Conservation (phyloP, 2,113 vertebrate species). For the Sylvia atricapilla region DNA sequence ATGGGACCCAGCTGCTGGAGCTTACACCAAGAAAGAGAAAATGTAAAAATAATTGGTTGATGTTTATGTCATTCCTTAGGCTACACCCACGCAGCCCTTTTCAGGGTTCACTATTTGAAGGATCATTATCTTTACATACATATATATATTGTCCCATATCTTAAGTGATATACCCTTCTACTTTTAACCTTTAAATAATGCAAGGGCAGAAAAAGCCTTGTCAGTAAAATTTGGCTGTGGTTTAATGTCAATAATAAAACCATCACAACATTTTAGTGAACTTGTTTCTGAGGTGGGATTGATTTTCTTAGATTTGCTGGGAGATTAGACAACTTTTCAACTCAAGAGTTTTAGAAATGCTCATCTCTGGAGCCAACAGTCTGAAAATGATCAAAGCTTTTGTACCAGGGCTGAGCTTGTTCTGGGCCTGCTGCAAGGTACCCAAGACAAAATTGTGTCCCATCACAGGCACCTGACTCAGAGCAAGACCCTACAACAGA, state of each 20-base stretch:
- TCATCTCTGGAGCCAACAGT: not conserved
- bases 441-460: not conserved
- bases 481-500: not conserved
- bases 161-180: not conserved
- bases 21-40: slow-evolving; percentile 30
- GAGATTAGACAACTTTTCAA: not conserved
- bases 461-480: not conserved
- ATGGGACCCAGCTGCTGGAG: slow-evolving; percentile 53
- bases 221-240: not conserved
- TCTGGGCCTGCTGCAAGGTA: not conserved
- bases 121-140: slow-evolving; percentile 38
- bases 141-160: not conserved
- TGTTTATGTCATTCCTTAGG: slow-evolving; percentile 40
- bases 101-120: slow-evolving; percentile 6
- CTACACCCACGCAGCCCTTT: slow-evolving; percentile 32
- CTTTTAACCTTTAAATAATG: slow-evolving; percentile 48
- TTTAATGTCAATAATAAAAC: not conserved
- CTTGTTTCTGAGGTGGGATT: not conserved
- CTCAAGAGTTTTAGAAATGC: not conserved
- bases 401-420: fast-evolving
- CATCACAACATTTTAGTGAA: slow-evolving; percentile 1
- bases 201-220: not conserved
- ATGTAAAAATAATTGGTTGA: slow-evolving; percentile 41
- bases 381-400: not conserved
- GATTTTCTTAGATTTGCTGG: not conserved